phyloP scores from a whole-genome alignment of 2,797 vertebrate species.

The Coregonus sp. region DNA sequence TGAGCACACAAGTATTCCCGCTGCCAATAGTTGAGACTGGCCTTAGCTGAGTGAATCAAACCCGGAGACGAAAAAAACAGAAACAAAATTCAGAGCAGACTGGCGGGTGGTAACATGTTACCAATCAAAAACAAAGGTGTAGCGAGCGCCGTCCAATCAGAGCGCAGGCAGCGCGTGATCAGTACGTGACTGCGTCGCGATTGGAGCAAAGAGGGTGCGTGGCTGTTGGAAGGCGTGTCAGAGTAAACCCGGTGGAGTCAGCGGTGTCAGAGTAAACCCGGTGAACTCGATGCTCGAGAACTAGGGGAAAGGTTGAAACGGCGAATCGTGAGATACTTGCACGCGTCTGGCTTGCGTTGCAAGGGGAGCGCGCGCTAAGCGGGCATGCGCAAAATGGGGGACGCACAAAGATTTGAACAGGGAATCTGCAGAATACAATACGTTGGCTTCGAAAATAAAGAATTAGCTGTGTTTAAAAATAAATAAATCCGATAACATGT shows the following conservation, averaged over 20 bases:
- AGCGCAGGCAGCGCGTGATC: slow-evolving; percentile 75
- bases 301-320: slow-evolving; percentile 86
- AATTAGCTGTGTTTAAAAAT: background rate
- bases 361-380: slow-evolving; percentile 28
- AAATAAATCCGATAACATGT: background rate
- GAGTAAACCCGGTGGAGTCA: slow-evolving; percentile 11
- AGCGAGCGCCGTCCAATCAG: slow-evolving; percentile 74
- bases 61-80: slow-evolving; percentile 55
- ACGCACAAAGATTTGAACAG: slow-evolving; percentile 9
- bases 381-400: slow-evolving; percentile 30
- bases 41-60: slow-evolving; percentile 70
- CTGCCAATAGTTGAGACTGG: slow-evolving; percentile 61
- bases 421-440: background rate
- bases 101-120: slow-evolving; percentile 73
- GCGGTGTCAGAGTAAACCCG: slow-evolving; percentile 77
- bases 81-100: slow-evolving; percentile 79
- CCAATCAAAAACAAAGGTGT: slow-evolving; percentile 81
- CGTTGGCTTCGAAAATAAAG: background rate
- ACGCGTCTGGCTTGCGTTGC: slow-evolving; percentile 52
- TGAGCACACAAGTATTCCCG: slow-evolving; percentile 55
- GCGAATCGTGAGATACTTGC: slow-evolving; percentile 57
- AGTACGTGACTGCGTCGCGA: slow-evolving; percentile 74
- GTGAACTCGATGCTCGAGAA: slow-evolving; percentile 79
- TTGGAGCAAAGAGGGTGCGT: slow-evolving; percentile 78
- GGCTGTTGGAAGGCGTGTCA: slow-evolving; percentile 76